Conservation (phyloP, 1,140 invertebrate genomes). For the Bactericera cockerelli region DNA sequence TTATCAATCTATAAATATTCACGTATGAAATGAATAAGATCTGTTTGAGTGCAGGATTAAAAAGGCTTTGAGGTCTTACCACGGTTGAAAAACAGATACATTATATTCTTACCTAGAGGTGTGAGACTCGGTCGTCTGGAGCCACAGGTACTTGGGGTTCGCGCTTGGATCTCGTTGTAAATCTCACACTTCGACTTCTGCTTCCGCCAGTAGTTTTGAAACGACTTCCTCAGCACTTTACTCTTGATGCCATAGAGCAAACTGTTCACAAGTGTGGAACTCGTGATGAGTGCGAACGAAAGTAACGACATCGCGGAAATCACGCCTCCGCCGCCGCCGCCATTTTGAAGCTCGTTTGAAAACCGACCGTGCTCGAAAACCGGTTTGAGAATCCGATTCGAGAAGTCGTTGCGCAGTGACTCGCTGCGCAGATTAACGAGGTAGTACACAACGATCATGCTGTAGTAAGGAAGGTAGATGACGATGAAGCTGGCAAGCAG, state of each 20-base stretch:
- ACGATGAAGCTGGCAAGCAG: conserved; percentile 51
- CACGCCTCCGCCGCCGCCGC: neutral
- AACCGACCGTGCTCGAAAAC: no score
- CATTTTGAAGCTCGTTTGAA: no score
- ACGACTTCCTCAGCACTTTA: conserved; percentile 46
- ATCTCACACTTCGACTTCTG: conserved; percentile 60
- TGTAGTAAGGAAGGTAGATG: conserved; percentile 55
- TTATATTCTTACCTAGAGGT: conserved; percentile 38
- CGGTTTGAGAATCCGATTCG: no score
- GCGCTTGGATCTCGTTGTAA: conserved; percentile 52
- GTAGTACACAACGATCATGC: no score
- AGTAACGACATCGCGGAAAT: conserved; percentile 37
- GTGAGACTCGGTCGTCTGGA: conserved; percentile 53
- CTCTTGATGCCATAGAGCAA: conserved; percentile 62
- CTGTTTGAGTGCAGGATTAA: no score
- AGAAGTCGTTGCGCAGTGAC: no score
- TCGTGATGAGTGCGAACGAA: conserved; percentile 36
- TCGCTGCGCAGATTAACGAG: no score
- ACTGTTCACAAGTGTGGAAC: conserved; percentile 52
- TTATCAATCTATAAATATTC: no score
- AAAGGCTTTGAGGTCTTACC: no score
- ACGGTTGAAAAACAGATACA: no score
- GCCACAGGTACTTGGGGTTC: conserved; percentile 56
- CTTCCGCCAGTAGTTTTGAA: conserved; percentile 64
- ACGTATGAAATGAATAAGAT: no score